phyloP scores from a whole-genome alignment of 2,113 vertebrate genomes.

The Arizona elegans region DNA sequence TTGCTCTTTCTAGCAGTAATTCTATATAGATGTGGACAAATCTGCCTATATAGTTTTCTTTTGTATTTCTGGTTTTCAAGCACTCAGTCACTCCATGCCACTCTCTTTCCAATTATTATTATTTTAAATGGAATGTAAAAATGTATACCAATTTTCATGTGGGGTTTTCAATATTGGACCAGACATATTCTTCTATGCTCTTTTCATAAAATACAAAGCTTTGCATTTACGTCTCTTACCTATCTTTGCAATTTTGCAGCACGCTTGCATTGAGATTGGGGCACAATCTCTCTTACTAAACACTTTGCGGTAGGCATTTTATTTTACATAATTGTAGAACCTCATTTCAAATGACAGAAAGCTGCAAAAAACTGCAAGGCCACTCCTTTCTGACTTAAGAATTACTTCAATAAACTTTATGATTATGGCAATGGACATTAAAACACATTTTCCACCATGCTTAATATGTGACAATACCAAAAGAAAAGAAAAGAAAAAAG shows the following conservation, averaged over 20 bases:
- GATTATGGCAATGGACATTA: not conserved
- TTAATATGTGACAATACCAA: not conserved
- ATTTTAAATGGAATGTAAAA: not conserved
- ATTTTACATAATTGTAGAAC: not conserved
- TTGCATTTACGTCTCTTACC: not conserved
- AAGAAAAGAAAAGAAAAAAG: not conserved
- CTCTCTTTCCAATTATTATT: not conserved
- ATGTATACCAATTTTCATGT: not conserved
- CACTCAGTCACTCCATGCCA: not conserved
- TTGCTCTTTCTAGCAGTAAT: not conserved
- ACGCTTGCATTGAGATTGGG: not conserved
- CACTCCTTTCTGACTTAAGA: not conserved
- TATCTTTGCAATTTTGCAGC: not conserved
- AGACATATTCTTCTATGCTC: not conserved
- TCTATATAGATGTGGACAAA: not conserved
- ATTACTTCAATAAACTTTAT: not conserved
- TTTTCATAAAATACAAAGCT: not conserved
- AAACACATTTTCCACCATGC: not conserved
- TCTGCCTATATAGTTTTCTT: not conserved
- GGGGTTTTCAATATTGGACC: not conserved
- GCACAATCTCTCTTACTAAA: not conserved
- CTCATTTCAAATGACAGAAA: not conserved
- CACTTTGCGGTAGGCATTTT: not conserved
- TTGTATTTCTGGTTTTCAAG: not conserved
- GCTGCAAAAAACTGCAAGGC: not conserved